These are phyloP conservation scores for Falcaria lacertinaria DNA, from an alignment of 2,888 invertebrate species.

Conservation along the genomic window DNA sequence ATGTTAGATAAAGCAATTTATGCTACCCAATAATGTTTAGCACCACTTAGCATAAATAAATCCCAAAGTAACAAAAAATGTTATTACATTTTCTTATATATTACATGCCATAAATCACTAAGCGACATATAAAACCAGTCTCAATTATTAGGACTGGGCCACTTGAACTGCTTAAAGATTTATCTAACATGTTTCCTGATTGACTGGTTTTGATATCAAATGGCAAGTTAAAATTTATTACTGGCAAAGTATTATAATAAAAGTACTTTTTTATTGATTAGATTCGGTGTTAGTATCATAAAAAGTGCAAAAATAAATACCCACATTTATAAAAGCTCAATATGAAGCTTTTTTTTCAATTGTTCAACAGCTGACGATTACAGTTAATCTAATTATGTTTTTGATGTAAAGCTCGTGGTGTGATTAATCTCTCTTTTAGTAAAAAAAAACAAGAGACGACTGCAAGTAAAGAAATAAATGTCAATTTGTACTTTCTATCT, in stretches of 20 bases:
- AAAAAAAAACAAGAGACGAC: too few species aligned
- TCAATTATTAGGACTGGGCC: slow-evolving; percentile 6
- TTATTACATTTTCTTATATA: not conserved
- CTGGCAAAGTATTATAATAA: not conserved
- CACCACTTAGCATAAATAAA: not conserved
- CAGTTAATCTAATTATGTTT: too few species aligned
- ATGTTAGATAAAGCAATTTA: too few species aligned
- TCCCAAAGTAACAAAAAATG: not conserved
- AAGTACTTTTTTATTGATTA: not conserved
- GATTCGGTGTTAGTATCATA: too few species aligned
- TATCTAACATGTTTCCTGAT: slow-evolving; percentile 21
- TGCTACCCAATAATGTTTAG: not conserved
- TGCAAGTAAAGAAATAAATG: too few species aligned
- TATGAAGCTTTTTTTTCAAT: too few species aligned
- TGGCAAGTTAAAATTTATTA: slow-evolving; percentile 5
- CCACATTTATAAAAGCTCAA: too few species aligned
- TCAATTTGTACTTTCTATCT: too few species aligned
- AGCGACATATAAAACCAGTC: not conserved
- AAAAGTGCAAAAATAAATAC: too few species aligned
- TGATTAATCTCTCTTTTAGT: too few species aligned
- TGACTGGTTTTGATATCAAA: slow-evolving; percentile 13
- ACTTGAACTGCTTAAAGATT: slow-evolving; percentile 13
- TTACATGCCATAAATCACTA: not conserved
- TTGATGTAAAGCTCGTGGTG: too few species aligned
- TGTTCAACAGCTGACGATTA: too few species aligned